Percentiles rank a stretch among this genome's conserved stretches.
Evolutionary conservation across 2,888 invertebrate species (phyloP).

Genomic region (Cephus rjabovi): DNA sequence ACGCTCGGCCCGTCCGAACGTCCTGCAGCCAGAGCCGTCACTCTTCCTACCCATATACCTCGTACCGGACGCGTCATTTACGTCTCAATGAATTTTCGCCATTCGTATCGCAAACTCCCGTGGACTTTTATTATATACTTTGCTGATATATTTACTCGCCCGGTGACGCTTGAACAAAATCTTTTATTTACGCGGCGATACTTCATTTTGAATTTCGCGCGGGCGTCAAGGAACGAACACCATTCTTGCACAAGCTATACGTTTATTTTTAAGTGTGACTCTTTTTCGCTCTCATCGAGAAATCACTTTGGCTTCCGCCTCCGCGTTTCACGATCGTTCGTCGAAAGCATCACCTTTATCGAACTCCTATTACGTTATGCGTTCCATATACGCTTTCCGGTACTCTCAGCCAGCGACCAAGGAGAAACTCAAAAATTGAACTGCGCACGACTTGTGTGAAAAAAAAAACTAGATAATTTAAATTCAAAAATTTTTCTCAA

Average conservation of each 20-base stretch:
- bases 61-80: background rate
- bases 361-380: background rate
- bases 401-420: background rate
- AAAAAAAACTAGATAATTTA: no score
- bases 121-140: background rate
- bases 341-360: background rate
- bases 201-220: background rate
- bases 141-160: background rate
- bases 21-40: background rate
- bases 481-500: background rate
- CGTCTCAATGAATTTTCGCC: no score
- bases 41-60: background rate
- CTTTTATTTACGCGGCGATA: no score
- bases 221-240: background rate
- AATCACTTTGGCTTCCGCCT: background rate
- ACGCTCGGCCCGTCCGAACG: background rate
- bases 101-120: background rate
- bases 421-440: background rate
- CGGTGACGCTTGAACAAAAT: background rate
- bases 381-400: background rate
- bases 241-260: background rate
- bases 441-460: no score
- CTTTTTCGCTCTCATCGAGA: conserved; percentile 23
- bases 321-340: background rate
- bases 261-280: conserved; percentile 44